phyloP scores from a whole-genome alignment of 2,113 vertebrate genomes.

The Canis aureus region DNA sequence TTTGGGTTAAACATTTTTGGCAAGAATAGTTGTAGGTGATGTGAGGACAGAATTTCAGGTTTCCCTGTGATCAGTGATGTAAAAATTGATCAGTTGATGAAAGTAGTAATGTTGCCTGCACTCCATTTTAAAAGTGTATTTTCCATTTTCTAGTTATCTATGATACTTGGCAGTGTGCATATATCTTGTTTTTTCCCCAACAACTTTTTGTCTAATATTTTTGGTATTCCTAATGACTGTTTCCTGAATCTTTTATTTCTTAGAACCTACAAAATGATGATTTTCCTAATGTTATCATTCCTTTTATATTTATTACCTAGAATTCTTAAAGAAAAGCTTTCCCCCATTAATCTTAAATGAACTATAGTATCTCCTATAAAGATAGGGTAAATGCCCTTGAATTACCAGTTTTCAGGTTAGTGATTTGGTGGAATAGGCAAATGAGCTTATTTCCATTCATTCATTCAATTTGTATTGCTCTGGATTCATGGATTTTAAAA shows the following conservation, averaged over 20 bases:
- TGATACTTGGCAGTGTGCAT: not conserved
- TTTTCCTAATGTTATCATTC: slow-evolving; percentile 9
- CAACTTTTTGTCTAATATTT: not conserved
- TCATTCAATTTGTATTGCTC: slow-evolving; percentile 35
- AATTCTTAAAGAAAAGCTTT: slow-evolving; percentile 26
- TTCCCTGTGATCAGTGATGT: not conserved
- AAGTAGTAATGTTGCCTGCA: not conserved
- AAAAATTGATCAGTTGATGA: not conserved
- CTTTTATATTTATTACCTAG: not conserved
- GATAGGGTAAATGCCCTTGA: not conserved
- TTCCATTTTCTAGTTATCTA: not conserved
- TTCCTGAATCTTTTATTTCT: not conserved
- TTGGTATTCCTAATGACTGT: not conserved
- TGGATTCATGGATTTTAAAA: slow-evolving; percentile 22
- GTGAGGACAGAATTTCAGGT: slow-evolving; percentile 7
- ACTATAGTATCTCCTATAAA: not conserved
- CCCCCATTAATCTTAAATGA: not conserved
- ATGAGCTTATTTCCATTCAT: slow-evolving; percentile 20
- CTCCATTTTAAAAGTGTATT: not conserved
- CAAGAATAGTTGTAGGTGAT: not conserved
- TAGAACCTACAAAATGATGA: not conserved
- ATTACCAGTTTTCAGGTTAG: slow-evolving; percentile 49
- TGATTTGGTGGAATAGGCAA: not conserved
- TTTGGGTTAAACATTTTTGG: slow-evolving; percentile 44
- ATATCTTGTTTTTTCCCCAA: not conserved